Conservation (phyloP, 2,888 invertebrate species). For the Auanema sp. region DNA sequence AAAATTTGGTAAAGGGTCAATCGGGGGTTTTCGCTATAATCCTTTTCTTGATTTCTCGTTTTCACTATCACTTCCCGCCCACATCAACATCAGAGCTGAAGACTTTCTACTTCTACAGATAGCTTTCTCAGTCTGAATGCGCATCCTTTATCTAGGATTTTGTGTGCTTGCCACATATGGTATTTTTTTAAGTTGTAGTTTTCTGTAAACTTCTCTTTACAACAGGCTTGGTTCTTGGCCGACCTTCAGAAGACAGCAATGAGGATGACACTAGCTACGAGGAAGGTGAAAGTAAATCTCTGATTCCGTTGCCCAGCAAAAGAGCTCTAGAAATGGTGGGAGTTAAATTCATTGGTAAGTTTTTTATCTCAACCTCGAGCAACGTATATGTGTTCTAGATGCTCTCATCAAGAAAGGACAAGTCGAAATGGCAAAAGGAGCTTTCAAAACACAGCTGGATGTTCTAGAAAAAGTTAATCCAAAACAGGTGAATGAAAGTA, state of each 20-base stretch:
- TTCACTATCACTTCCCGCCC: no score
- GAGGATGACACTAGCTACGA: neutral
- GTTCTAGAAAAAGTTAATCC: constrained; percentile 56
- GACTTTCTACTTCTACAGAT: no score
- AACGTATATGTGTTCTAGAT: constrained; percentile 35
- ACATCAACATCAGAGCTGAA: no score
- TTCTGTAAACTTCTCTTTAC: no score
- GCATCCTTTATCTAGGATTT: no score
- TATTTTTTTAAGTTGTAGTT: no score
- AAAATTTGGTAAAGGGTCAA: no score
- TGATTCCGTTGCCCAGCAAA: constrained; percentile 15
- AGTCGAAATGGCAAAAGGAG: constrained; percentile 59
- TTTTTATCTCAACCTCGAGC: constrained; percentile 8
- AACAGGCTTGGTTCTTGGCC: neutral
- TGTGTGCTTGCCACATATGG: no score
- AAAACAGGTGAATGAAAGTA: constrained; percentile 34
- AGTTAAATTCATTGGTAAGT: constrained; percentile 14
- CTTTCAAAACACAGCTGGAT: constrained; percentile 55
- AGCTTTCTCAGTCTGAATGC: no score
- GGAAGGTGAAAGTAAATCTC: neutral
- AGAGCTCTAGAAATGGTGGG: constrained; percentile 17
- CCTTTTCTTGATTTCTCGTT: no score
- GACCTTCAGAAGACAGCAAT: constrained; percentile 4
- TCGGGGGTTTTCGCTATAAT: no score
- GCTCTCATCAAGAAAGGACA: constrained; percentile 58